Evolutionary conservation across 2,888 invertebrate species (phyloP), one percentile per base, ranked within the genome.

Genomic region (Aphidoletes aphidimyza): DNA sequence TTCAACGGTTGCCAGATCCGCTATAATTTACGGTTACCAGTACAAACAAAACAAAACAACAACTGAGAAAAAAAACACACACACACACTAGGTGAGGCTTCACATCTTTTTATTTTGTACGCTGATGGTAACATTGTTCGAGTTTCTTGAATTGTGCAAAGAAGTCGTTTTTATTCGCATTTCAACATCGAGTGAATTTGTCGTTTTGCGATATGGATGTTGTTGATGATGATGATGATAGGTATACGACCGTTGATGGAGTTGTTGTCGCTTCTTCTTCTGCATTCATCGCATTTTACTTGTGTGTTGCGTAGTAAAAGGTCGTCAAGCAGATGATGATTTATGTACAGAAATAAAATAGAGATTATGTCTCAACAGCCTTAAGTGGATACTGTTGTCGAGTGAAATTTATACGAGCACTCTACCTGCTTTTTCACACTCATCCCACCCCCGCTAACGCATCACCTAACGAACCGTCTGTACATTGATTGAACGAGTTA

Each of bases 321-420:
- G 26, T 69, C 69, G 69, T 69, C 69, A 69, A 69, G 69, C 34
- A 69, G 69, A 69, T 69, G 69, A 69, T 69, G 69, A 69, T 69
- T 69, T 69, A 69, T 69, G 30, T 69, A 69, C 69, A 69, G 30
- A 69, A 69, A 69, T 69, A 69, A 69, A 69, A 69, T 69, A 69
- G 69, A 69, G 69, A 69, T 69, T 69, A 69, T 69, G 69, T 69
- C 69, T 69, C 69, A 69, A 69, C 69, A 69, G 34, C 69, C 69
- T 34, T 69, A 69, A 69, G 69, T 69, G 69, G 69, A 69, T 69
- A 69, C 69, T 69, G 69, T 34, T 69, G 69, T 69, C 69, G 69
- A 69, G 69, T 30, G 34, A 69, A 69, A 69, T 69, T 69, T 69
- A 69, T 69, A 69, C 30, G 69, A 69, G 30, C 34, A 69, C 17